Percentiles rank a stretch among this genome's conserved stretches.
phyloP scores from a whole-genome alignment of 2,797 vertebrate species.

The Myioborus miniatus region DNA sequence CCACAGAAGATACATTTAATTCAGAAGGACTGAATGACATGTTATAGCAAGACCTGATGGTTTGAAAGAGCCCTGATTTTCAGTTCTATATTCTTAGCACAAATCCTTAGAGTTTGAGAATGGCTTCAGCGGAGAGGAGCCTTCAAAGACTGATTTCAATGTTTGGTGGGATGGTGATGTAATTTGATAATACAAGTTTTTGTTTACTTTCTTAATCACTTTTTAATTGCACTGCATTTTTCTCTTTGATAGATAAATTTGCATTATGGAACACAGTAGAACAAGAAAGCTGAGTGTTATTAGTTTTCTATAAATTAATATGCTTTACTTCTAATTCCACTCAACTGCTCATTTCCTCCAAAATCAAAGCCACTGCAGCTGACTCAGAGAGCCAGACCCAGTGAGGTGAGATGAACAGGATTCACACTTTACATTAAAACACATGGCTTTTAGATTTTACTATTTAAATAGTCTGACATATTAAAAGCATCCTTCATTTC shows the following conservation, averaged over 20 bases:
- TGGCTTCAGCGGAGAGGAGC: neutral
- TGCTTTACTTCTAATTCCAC: neutral
- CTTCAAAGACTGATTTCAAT: slow-evolving; percentile 17
- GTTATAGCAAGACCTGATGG: neutral
- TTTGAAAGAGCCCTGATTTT: neutral
- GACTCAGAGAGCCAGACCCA: neutral
- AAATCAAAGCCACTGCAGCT: neutral
- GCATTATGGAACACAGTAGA: slow-evolving; percentile 25
- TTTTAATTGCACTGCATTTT: slow-evolving; percentile 64
- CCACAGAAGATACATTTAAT: neutral
- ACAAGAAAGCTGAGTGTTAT: slow-evolving; percentile 24
- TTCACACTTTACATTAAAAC: neutral
- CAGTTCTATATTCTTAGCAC: neutral
- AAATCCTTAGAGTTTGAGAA: neutral
- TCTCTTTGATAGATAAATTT: slow-evolving; percentile 56
- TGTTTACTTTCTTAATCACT: slow-evolving; percentile 63
- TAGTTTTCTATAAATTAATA: slow-evolving; percentile 28
- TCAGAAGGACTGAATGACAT: neutral
- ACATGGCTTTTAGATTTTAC: neutral
- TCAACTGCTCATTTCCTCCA: neutral
- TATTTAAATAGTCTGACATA: neutral
- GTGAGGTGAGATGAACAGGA: neutral
- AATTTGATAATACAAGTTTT: slow-evolving; percentile 39
- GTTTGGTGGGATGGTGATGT: slow-evolving; percentile 20
- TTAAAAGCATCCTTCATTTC: neutral